Base-by-base conservation (phyloP, 2,888 invertebrate genomes). In the Cephus sareptanus region DNA sequence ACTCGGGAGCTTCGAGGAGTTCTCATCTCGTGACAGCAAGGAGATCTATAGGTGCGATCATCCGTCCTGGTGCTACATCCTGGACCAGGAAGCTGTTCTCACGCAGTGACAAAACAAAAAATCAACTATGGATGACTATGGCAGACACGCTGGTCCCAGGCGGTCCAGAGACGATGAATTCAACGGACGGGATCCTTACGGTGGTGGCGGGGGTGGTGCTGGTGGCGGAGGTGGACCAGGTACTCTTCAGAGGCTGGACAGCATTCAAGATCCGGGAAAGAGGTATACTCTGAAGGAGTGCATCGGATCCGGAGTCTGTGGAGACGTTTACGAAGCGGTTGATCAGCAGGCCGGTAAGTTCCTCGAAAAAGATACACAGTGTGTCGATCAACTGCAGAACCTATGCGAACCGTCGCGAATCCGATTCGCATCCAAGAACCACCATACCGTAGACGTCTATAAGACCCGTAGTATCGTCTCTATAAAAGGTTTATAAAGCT, bases 181-280 rank as follows among this genome's bases (percentile, higher is more conserved):
- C 34, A 81, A 81, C 31, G 81, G 80, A 23, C 78, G 80, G 15
- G 80, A 81, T 30, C 79, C 82, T 56, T 82, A 81, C 3, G 70
- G 77, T 12, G 79, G 81, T 4, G 76, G 78, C 0, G 79, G 82
- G 4, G 81, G 80, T 4, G 80, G 81, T 1, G 83, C 84, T 12
- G 75, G 78, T 1, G 92, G 87, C 81, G 79, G 81, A 31, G 79
- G 78, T 77, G 79, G 81, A 56, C 78, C 77, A 9, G 83, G 79
- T 12, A 83, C 85, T 34, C 81, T 91, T 34, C 87, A 89, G 73
- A 86, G 90, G 33, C 92, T 95, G 81, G 93, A 95, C 83, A 93
- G 95, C 82, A 92, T 98, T 80, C 95, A 95, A 77, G 96, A 96
- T 91, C 97, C 97, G 0, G 94, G 94, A 77, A 95, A 95, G 82